Evolutionary conservation across 2,888 invertebrate species (phyloP).

Genomic region (Pyrgus malvae): DNA sequence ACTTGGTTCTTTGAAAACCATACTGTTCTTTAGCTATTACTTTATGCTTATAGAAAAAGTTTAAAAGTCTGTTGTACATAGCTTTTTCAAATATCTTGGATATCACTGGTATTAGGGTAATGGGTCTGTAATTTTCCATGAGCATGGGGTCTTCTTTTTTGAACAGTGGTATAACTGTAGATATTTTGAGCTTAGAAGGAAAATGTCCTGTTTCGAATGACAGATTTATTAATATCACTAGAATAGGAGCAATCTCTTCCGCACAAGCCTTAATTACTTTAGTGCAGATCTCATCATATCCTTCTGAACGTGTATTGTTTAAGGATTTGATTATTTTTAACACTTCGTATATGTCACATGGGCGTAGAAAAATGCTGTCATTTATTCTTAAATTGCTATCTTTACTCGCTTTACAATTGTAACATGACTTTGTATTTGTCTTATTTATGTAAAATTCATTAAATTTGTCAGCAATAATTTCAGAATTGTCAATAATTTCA

Average conservation of each 20-base stretch:
- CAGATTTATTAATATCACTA: conserved; percentile 11
- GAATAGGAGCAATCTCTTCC: conserved; percentile 2
- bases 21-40: neutral
- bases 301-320: conserved; percentile 14
- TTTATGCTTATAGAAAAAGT: neutral
- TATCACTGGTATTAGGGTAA: neutral
- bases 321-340: conserved; percentile 8
- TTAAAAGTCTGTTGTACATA: neutral
- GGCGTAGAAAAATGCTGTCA: conserved; percentile 11
- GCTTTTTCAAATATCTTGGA: conserved; percentile 5
- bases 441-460: conserved; percentile 22
- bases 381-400: neutral
- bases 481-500: conserved; percentile 2
- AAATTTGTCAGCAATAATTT: conserved; percentile 8
- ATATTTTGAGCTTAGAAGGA: neutral
- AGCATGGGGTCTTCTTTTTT: neutral
- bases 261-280: conserved; percentile 23
- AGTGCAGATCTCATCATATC: conserved; percentile 19
- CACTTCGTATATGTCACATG: conserved; percentile 7
- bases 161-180: neutral
- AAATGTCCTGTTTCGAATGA: conserved; percentile 6
- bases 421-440: neutral
- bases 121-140: neutral
- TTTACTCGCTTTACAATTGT: too few species aligned
- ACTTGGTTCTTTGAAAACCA: conserved; percentile 2